A percentile compares a stretch with the other conserved stretches of the same genome.
phyloP scores from a whole-genome alignment of 2,888 invertebrate genomes.

The Epinotia bilunana region DNA sequence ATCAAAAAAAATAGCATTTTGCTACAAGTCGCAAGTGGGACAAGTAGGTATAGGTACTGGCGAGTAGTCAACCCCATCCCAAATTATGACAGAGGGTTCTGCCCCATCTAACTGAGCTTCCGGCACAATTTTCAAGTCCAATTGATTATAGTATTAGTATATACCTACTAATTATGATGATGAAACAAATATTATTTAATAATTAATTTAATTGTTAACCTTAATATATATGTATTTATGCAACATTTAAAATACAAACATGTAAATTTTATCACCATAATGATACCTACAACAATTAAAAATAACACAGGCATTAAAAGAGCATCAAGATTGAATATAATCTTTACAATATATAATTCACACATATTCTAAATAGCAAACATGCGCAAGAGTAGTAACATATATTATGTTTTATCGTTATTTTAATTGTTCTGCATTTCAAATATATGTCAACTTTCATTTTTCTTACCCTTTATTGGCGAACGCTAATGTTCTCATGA shows the following conservation, averaged over 20 bases:
- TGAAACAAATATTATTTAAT: constrained; percentile 6
- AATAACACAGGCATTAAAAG: constrained; percentile 1
- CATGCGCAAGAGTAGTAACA: not conserved
- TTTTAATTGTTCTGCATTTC: not conserved
- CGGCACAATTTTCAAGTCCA: not conserved
- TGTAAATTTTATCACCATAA: not conserved
- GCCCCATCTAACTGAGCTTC: not conserved
- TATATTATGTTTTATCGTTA: not conserved
- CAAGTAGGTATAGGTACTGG: not conserved
- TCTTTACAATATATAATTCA: constrained; percentile 10
- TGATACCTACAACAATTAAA: constrained; percentile 7
- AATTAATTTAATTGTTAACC: constrained; percentile 4
- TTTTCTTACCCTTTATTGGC: not conserved
- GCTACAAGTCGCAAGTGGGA: not conserved
- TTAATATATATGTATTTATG: constrained; percentile 4
- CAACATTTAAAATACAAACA: constrained; percentile 5
- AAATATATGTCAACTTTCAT: not conserved
- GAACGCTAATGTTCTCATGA: not conserved
- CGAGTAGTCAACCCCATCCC: not conserved
- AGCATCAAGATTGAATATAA: not conserved
- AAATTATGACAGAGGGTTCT: not conserved
- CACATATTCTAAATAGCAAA: not conserved
- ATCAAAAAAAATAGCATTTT: not conserved
- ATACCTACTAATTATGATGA: not conserved
- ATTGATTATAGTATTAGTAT: not conserved